Evolutionary conservation across 35 echinoderm and acorn worm species (phyloP), one percentile per base, ranked within the genome.

Genomic region (Anneissia japonica): DNA sequence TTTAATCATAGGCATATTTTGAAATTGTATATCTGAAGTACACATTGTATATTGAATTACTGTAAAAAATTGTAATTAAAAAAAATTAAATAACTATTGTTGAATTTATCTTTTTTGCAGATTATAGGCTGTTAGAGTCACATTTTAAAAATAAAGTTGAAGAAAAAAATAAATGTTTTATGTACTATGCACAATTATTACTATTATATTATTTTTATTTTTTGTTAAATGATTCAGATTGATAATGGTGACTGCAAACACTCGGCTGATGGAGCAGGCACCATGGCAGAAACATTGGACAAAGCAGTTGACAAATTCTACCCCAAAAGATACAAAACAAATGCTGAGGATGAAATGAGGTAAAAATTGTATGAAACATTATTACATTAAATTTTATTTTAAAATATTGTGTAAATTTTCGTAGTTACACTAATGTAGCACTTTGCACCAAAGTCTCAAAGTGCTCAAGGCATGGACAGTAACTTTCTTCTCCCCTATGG

Each of bases 251-350:
- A 82, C 14, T 11, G 30, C 37, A 82, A 30, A 82, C 34, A 55
- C 34, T 79, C 82, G 6, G 28, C 87, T 77, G 37, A 32, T 73
- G 78, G 77, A 13, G 73, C 83, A 19, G 77, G 37, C 33, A 79
- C 81, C 16, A 34, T 78, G 37, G 30, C 37, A 9, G 39, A 86
- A 51, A 90, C 31, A 28, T 13, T 86, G 19, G 92, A 93, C 23
- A 77, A 36, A 4, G 74, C 85, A 38, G 43, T 93, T 73, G 88
- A 93, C 31, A 89, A 46, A 35, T 97, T 93, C 78, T 97, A 93
- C 74, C 94, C 94, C 16, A 85, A 90, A 51, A 97, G 94, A 84
- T 97, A 97, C 75, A 86, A 85, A 84, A 45, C 75, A 45, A 82
- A 75, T 21, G 75, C 78, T 46, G 91, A 90, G 26, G 85, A 89